phyloP scores from a whole-genome alignment of 2,888 invertebrate species.

The Acronicta alni region DNA sequence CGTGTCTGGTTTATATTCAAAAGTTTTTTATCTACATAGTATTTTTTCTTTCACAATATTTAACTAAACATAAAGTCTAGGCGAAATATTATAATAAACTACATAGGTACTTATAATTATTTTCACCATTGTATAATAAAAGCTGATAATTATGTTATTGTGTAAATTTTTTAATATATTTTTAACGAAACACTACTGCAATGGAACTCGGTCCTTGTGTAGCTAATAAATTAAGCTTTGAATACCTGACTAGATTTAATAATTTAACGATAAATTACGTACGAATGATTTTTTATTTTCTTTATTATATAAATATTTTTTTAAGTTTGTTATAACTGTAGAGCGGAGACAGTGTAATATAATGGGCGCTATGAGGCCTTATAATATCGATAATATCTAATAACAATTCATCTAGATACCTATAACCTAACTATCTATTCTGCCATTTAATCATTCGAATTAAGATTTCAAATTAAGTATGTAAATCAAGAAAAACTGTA shows the following conservation, averaged over 20 bases:
- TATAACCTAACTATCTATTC: conserved; percentile 9
- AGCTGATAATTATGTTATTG: conserved; percentile 31
- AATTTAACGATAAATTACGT: conserved; percentile 51
- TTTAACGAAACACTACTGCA: conserved; percentile 37
- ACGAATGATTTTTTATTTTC: conserved; percentile 24
- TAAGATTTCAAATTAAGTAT: not conserved
- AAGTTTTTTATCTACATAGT: conserved; percentile 41
- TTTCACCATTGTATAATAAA: conserved; percentile 34
- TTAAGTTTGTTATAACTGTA: conserved; percentile 31
- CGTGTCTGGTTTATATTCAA: conserved; percentile 61
- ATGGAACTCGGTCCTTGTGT: conserved; percentile 52
- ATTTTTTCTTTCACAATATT: conserved; percentile 12
- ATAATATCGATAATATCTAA: conserved; percentile 13
- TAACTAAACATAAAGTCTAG: conserved; percentile 3
- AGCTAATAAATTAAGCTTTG: conserved; percentile 62
- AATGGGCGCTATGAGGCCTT: conserved; percentile 36
- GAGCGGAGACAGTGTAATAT: conserved; percentile 46
- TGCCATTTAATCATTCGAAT: conserved; percentile 18
- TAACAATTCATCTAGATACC: conserved; percentile 4
- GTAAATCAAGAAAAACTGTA: conserved; percentile 4
- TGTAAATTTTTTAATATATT: conserved; percentile 49
- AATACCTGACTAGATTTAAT: conserved; percentile 73
- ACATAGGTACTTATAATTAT: conserved; percentile 23
- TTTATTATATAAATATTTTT: not conserved
- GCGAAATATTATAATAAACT: not conserved